These are phyloP conservation scores for Tyria jacobaeae DNA, from an alignment of 2,888 invertebrate species.

Conservation along the genomic window DNA sequence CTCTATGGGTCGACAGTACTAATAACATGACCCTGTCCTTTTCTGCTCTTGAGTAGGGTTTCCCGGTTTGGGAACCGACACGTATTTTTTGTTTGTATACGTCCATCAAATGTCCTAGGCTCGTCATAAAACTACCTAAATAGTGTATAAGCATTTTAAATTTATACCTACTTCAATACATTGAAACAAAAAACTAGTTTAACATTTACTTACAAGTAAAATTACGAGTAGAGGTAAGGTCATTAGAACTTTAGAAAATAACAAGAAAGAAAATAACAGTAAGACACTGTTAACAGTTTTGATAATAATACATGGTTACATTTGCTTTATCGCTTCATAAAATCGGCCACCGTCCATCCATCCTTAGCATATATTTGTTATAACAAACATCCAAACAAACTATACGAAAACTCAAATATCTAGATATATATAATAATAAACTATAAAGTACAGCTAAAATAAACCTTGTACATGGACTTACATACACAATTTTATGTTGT, in stretches of 20 bases:
- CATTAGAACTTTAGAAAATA: too few relatives aligned
- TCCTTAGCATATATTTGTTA: neutral
- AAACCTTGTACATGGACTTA: neutral
- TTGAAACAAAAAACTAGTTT: too few relatives aligned
- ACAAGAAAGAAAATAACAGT: too few relatives aligned
- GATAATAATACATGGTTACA: neutral
- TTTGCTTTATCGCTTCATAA: too few relatives aligned
- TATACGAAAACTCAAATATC: too few relatives aligned
- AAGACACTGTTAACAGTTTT: neutral
- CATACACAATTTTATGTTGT: conserved; percentile 2
- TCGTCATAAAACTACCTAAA: neutral
- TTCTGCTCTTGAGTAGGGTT: conserved; percentile 1
- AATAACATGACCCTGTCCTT: neutral
- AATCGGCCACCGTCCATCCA: too few relatives aligned
- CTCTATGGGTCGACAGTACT: neutral
- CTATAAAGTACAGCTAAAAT: neutral
- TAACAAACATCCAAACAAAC: too few relatives aligned
- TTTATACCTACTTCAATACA: too few relatives aligned
- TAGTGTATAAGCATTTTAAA: neutral
- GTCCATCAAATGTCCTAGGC: neutral
- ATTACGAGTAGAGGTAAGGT: too few relatives aligned
- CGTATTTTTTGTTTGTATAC: neutral
- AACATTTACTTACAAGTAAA: too few relatives aligned
- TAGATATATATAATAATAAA: neutral
- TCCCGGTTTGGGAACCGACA: neutral